Conservation (phyloP, 2,888 invertebrate genomes). For the Epinotia nisella region DNA sequence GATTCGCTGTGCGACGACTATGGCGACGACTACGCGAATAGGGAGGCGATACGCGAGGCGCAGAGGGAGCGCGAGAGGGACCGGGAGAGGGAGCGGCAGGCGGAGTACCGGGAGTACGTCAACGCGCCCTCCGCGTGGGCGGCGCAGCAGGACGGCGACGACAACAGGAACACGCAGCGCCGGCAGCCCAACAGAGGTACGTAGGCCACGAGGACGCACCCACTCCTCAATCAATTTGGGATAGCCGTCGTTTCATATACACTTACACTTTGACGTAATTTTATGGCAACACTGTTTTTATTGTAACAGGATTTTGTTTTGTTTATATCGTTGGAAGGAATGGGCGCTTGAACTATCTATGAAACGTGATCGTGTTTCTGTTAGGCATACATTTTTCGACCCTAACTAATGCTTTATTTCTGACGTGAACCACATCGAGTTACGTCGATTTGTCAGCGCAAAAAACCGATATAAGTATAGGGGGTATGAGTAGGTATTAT, state of each 20-base stretch:
- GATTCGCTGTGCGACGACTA: slow-evolving; percentile 80
- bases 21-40: slow-evolving; percentile 81
- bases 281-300: too few species aligned
- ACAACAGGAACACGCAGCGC: slow-evolving; percentile 76
- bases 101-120: slow-evolving; percentile 80
- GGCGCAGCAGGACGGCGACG: slow-evolving; percentile 67
- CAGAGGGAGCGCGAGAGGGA: slow-evolving; percentile 72
- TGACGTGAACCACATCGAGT: not conserved
- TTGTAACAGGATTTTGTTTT: too few species aligned
- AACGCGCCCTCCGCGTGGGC: slow-evolving; percentile 76
- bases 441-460: not conserved
- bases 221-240: too few species aligned
- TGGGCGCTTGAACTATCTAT: too few species aligned
- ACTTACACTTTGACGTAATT: too few species aligned
- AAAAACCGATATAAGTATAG: not conserved
- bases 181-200: slow-evolving; percentile 71
- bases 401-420: not conserved
- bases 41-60: slow-evolving; percentile 81
- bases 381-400: not conserved
- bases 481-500: too few species aligned
- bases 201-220: too few species aligned
- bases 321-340: too few species aligned
- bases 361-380: too few species aligned
- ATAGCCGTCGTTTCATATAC: too few species aligned
- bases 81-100: slow-evolving; percentile 65